Conservation (phyloP, 2,113 vertebrate genomes). For the Pollachius pollachius region DNA sequence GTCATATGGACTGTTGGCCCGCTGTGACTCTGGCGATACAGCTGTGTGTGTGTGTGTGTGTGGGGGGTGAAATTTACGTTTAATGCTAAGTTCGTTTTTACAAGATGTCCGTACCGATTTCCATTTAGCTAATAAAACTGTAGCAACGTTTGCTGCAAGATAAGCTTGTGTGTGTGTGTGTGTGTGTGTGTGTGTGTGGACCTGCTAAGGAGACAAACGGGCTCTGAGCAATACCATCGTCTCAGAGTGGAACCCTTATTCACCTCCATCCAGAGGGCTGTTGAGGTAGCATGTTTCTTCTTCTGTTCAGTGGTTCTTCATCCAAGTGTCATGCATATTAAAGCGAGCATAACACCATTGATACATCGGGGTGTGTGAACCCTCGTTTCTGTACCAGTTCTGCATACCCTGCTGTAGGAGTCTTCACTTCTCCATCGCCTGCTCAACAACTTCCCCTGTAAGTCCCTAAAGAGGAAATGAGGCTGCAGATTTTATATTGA, state of each 20-base stretch:
- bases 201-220: not conserved
- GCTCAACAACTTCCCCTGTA: no score
- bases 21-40: not conserved
- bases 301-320: no score
- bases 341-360: no score
- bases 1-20: not conserved
- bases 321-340: no score
- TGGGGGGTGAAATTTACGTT: not conserved
- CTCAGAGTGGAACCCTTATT: not conserved
- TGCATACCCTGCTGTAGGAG: no score
- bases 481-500: no score
- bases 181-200: not conserved
- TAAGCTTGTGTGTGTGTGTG: not conserved
- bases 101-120: no score
- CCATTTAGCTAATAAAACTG: no score
- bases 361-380: not conserved
- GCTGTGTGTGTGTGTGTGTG: not conserved
- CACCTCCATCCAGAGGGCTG: not conserved
- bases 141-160: no score
- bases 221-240: not conserved
- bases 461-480: no score
- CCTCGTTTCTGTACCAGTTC: not conserved
- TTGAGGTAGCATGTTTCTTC: not conserved
- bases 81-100: no score
- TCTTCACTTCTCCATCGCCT: no score